Conservation (phyloP, 2,113 vertebrate species). For the Chrysochloris asiatica region DNA sequence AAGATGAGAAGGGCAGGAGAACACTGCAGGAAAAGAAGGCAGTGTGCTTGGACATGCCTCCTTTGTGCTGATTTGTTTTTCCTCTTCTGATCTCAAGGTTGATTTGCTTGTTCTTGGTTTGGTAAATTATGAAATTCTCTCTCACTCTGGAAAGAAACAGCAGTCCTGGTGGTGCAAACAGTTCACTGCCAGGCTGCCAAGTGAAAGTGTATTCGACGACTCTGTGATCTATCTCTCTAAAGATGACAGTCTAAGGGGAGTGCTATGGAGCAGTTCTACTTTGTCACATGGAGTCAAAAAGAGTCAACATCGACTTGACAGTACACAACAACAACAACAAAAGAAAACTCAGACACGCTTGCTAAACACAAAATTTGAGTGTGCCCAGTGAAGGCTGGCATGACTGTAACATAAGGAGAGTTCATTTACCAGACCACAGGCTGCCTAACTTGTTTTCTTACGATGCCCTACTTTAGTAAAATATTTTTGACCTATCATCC, state of each 20-base stretch:
- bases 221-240: no score
- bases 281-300: neutral
- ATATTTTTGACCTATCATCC: neutral
- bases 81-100: neutral
- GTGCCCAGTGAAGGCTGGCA: neutral
- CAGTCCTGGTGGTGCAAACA: neutral
- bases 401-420: neutral
- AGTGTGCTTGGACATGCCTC: neutral
- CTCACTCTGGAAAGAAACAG: neutral
- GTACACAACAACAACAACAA: neutral
- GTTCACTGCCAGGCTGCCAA: neutral
- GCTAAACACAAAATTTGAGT: neutral
- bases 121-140: neutral
- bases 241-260: neutral
- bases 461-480: neutral
- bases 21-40: accelerated
- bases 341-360: neutral
- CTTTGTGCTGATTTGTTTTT: neutral
- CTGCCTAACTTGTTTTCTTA: neutral
- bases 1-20: neutral
- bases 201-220: no score
- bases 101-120: neutral
- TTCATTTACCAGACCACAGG: neutral
- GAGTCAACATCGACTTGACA: neutral
- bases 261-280: neutral